A percentile compares a stretch with the other conserved stretches of the same genome.
Evolutionary conservation across 2,113 vertebrate genomes (phyloP).

Genomic region (Tringa solitaria): DNA sequence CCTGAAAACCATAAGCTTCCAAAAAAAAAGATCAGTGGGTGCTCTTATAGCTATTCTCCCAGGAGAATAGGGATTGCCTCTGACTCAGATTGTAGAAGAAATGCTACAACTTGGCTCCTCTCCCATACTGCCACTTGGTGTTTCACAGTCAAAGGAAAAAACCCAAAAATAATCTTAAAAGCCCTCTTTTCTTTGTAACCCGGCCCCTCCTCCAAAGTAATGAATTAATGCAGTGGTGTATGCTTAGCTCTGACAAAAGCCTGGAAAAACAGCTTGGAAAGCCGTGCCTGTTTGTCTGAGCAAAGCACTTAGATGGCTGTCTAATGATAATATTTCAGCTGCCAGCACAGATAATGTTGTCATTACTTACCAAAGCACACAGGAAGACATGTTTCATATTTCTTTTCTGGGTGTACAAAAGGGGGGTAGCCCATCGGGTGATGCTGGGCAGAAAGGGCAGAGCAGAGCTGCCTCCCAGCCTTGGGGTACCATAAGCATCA

Average conservation of each 20-base stretch:
- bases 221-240: not conserved
- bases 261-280: not conserved
- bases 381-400: not conserved
- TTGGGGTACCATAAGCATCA: not conserved
- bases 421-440: not conserved
- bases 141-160: not conserved
- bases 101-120: not conserved
- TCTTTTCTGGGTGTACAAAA: not conserved
- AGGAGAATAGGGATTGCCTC: not conserved
- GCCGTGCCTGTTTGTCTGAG: not conserved
- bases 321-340: not conserved
- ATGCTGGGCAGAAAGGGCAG: not conserved
- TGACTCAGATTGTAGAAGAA: not conserved
- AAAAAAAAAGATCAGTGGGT: not conserved
- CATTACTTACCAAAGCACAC: not conserved
- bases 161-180: conserved; percentile 13
- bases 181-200: conserved; percentile 11
- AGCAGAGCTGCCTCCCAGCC: not conserved
- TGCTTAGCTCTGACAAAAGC: conserved; percentile 18
- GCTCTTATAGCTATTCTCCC: not conserved
- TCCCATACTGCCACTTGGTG: not conserved
- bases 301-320: not conserved
- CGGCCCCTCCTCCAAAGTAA: not conserved
- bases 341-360: not conserved
- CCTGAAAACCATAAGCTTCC: not conserved